phyloP scores from a whole-genome alignment of 2,888 invertebrate species.

The Chouioia cunea region DNA sequence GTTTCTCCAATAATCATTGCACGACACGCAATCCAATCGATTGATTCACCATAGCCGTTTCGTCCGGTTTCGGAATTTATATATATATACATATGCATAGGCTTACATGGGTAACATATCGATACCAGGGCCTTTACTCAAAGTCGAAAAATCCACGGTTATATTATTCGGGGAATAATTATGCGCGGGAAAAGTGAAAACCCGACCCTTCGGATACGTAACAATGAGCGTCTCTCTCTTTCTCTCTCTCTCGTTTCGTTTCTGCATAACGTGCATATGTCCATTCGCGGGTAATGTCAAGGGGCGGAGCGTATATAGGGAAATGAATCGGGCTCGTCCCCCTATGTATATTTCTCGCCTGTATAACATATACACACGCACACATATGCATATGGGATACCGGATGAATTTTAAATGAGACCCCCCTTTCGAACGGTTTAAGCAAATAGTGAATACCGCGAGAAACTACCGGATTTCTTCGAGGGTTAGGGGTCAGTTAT shows the following conservation, averaged over 20 bases:
- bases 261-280: conserved; percentile 26
- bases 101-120: too few species aligned
- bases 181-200: conserved; percentile 36
- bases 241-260: background rate
- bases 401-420: conserved; percentile 38
- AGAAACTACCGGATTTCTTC: background rate
- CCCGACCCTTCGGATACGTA: background rate
- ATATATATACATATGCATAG: too few species aligned
- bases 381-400: conserved; percentile 13
- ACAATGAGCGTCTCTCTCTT: too few species aligned
- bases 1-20: too few species aligned
- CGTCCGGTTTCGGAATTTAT: too few species aligned
- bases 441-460: conserved; percentile 12
- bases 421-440: conserved; percentile 11
- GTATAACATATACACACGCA: conserved; percentile 13
- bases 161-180: conserved; percentile 8
- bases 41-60: too few species aligned
- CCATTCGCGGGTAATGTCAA: conserved; percentile 16
- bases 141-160: too few species aligned
- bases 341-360: background rate
- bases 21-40: too few species aligned
- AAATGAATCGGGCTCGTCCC: conserved; percentile 25
- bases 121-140: too few species aligned
- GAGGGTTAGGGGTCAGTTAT: too few species aligned
- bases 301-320: conserved; percentile 23